Conservation (phyloP, 2,113 vertebrate genomes). For the Passerina amoena region DNA sequence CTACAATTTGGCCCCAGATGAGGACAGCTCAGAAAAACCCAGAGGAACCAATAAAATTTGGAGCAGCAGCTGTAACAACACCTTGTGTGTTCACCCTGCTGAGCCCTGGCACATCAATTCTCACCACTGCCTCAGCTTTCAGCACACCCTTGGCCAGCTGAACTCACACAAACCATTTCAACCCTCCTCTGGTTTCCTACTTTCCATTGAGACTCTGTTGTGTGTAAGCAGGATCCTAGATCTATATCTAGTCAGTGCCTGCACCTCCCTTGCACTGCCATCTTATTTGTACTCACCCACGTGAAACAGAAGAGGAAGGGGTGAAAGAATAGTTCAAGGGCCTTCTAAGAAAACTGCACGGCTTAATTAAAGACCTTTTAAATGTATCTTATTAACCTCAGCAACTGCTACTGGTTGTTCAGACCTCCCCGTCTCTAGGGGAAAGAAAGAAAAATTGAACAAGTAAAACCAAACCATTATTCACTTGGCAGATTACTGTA, state of each 20-base stretch:
- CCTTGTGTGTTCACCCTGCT: not conserved
- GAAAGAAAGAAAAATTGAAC: not conserved
- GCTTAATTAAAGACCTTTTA: not conserved
- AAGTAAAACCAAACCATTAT: not conserved
- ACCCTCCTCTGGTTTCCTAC: not conserved
- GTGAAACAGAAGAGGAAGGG: not conserved
- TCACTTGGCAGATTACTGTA: not conserved
- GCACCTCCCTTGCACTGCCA: not conserved
- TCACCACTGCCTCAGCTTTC: not conserved
- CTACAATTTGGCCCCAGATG: fast-evolving
- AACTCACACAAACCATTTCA: not conserved
- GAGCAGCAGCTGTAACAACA: not conserved
- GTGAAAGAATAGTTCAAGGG: not conserved
- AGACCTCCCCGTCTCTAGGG: not conserved
- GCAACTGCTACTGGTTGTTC: not conserved
- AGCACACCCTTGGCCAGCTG: not conserved
- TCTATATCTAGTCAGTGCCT: not conserved
- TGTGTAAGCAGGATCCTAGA: not conserved
- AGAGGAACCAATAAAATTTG: not conserved
- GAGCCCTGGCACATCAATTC: not conserved
- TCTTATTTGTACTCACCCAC: not conserved
- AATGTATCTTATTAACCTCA: not conserved
- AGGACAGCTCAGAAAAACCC: fast-evolving
- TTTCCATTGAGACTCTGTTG: not conserved
- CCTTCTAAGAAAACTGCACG: not conserved